Evolutionary conservation across 2,797 vertebrate genomes (phyloP).

Genomic region (Gymnoscopelus braueri): DNA sequence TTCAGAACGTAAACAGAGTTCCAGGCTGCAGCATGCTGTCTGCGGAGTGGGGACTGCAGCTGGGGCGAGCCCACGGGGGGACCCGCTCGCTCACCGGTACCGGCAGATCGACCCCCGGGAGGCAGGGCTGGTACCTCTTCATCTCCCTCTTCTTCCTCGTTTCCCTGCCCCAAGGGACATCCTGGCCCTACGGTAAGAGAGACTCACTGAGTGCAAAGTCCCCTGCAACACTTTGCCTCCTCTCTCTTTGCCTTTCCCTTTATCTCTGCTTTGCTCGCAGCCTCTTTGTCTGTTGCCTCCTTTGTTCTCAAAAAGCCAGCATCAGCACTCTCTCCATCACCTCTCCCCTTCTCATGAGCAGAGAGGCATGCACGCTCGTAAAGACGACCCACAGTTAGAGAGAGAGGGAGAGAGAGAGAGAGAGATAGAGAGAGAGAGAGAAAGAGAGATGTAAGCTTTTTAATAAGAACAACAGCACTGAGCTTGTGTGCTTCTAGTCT

Average conservation of each 20-base stretch:
- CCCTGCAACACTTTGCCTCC: conserved; percentile 29
- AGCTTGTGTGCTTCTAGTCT: conserved; percentile 29
- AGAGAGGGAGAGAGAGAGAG: neutral
- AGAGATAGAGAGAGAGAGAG: neutral
- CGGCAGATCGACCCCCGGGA: conserved; percentile 50
- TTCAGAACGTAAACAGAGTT: conserved; percentile 88
- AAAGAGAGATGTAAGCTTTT: conserved; percentile 38
- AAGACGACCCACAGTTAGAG: conserved; percentile 26
- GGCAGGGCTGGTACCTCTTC: conserved; percentile 67
- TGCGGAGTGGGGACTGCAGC: conserved; percentile 66
- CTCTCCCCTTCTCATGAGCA: conserved; percentile 26
- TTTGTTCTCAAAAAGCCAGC: conserved; percentile 74
- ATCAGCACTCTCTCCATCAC: conserved; percentile 69
- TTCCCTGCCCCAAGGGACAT: conserved; percentile 65
- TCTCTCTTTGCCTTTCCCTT: conserved; percentile 15
- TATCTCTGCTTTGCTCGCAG: conserved; percentile 33
- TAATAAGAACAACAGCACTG: conserved; percentile 36
- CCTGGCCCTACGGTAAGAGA: conserved; percentile 83
- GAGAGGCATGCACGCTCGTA: conserved; percentile 31
- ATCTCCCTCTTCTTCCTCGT: conserved; percentile 70
- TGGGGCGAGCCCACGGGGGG: conserved; percentile 64
- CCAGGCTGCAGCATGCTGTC: conserved; percentile 84
- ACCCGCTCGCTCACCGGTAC: conserved; percentile 45
- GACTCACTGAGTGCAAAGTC: conserved; percentile 23
- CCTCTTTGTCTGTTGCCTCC: conserved; percentile 43